Evolutionary conservation across 2,113 vertebrate species (phyloP).

Genomic region (Carollia perspicillata): DNA sequence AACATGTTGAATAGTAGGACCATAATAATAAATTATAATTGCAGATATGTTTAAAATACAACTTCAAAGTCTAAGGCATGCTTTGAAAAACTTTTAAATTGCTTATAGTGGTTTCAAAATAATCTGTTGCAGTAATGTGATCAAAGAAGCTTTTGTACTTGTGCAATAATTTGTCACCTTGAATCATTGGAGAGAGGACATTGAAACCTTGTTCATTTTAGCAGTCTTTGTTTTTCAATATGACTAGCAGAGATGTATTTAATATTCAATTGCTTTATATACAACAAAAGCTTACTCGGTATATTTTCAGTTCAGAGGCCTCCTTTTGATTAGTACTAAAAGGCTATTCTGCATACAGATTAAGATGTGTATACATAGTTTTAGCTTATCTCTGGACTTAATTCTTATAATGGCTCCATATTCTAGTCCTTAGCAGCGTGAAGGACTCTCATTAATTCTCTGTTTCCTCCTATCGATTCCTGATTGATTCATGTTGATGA

Average conservation of each 20-base stretch:
- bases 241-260: neutral
- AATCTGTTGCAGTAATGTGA: neutral
- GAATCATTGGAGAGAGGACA: neutral
- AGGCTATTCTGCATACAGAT: neutral
- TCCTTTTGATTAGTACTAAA: neutral
- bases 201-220: constrained; percentile 16
- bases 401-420: neutral
- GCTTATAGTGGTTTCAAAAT: neutral
- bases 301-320: neutral
- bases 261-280: neutral
- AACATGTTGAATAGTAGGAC: neutral
- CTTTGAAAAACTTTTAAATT: constrained; percentile 1
- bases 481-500: neutral
- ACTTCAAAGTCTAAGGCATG: neutral
- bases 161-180: constrained; percentile 27
- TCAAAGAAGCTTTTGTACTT: neutral
- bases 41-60: neutral
- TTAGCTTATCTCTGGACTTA: neutral
- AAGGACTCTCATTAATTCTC: neutral
- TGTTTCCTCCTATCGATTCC: neutral
- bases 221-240: neutral
- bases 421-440: neutral
- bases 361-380: neutral
- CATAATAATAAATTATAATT: neutral
- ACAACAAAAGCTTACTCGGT: constrained; percentile 5